Base-by-base conservation (phyloP, 2,113 vertebrate species). In the Athene noctua region DNA sequence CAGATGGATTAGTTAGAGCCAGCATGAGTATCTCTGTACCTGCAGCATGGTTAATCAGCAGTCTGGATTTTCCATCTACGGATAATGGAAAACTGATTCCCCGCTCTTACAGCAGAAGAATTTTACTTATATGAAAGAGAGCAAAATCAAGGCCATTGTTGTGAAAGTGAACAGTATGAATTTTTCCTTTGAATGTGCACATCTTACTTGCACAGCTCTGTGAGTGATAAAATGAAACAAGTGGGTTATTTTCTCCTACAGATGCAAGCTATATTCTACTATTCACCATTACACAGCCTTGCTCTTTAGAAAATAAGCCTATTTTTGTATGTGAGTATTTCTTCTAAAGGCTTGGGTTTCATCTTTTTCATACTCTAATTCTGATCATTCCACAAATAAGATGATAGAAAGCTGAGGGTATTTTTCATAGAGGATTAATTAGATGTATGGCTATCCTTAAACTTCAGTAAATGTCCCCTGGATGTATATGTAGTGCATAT, bases 261-360 rank as follows among this genome's bases (percentile, higher is more conserved):
- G 92, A 90, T 88, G 54, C 62, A 55, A 95, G 62, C 70, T 97
- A 55, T 85, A 91, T 92, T 93, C 91, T 87, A 4, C 81, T 92
- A 57, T 63, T 94, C 93, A 62, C 89, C 81, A 6, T 95, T 77
- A 88, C 47, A 36, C 63, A 80, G 74, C 87, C 92, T 94, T 92
- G 91, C 91, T 94, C 58, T 94, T 88, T 90, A 96, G 89, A 94
- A 92, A 96, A 90, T 91, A 92, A 95, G 92, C 92, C 80, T 97
- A 95, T 97, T 97, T 97, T 97, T 96, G 46, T 97, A 97, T 23
- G 59, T 29, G 74, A 70, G 74, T 88, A 44, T 94, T 91, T 93
- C 90, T 94, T 86, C 72, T 93, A 90, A 88, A 94, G 88, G 80
- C 85, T 92, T 96, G 66, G 79, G 38, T 94, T 86, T 83, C 62